Evolutionary conservation across 2,888 invertebrate species (phyloP), one percentile per base, ranked within the genome.

Genomic region (Nephrotoma guestfalica): DNA sequence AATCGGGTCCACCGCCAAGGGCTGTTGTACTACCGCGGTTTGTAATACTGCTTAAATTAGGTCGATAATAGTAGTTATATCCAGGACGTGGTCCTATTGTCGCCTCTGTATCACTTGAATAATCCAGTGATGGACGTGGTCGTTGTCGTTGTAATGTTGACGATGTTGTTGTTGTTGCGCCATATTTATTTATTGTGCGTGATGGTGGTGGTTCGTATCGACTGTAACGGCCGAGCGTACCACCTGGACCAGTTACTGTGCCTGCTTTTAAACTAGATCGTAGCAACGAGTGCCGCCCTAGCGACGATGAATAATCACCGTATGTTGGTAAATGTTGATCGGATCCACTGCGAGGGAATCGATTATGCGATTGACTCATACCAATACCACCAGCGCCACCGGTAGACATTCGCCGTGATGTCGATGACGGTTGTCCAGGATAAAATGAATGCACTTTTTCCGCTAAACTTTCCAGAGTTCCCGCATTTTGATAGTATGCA

Each of bases 21-120:
- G 90, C 89, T 43, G 90, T 89, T 11, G 91, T 89, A 11, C 90
- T 89, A 6, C 91, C 91, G 13, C 91, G 89, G 6, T 87, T 87
- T 9, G 91, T 90, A 90, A 91, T 91, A 88, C 91, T 91, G 86
- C 90, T 91, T 42, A 91, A 90, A 87, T 91, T 91, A 87, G 91
- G 91, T 45, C 92, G 89, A 88, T 92, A 93, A 89, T 95, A 95
- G 91, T 96, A 96, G 90, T 96, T 95, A 89, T 95, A 95, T 88
- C 94, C 96, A 86, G 96, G 95, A 88, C 95, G 93, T 13, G 96
- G 94, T 6, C 96, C 96, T 88, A 95, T 95, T 0, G 96, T 96
- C n/a, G 97, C 96, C 92, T 99, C 98, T 0, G 98, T 98, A 90
- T 98, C 98, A 86, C 98, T 98, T 41, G 98, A 98, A 91, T 97